A percentile compares a stretch with the other conserved stretches of the same genome.
Conservation (phyloP, 2,888 invertebrate genomes). For the Tipula helvola region DNA sequence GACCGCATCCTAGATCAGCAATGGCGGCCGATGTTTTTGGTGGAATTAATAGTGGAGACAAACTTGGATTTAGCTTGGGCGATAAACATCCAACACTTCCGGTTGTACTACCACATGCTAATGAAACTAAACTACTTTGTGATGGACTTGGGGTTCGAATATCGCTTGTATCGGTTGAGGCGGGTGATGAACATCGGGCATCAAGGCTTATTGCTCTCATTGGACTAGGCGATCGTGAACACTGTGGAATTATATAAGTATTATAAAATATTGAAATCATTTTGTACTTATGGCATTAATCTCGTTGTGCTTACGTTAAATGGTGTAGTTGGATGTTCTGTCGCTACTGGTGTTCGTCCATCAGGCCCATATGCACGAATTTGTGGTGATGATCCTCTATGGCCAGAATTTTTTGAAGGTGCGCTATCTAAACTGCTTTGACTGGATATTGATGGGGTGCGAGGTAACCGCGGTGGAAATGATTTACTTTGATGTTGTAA, state of each 20-base stretch:
- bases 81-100: conserved; percentile 24
- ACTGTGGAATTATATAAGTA: conserved; percentile 23
- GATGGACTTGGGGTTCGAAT: conserved; percentile 51
- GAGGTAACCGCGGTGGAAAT: conserved; percentile 53
- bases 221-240: conserved; percentile 61
- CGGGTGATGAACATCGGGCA: conserved; percentile 51
- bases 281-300: too few relatives aligned
- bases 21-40: conserved; percentile 42
- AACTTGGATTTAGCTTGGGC: conserved; percentile 42
- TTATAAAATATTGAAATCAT: background rate
- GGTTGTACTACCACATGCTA: conserved; percentile 32
- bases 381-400: conserved; percentile 72
- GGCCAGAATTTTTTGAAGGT: conserved; percentile 49
- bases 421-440: conserved; percentile 73
- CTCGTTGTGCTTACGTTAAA: background rate
- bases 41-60: conserved; percentile 67
- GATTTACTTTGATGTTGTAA: conserved; percentile 58
- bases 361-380: conserved; percentile 75
- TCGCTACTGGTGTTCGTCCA: conserved; percentile 45
- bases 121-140: conserved; percentile 57
- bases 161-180: conserved; percentile 35
- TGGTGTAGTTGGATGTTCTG: conserved; percentile 22
- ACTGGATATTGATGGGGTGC: conserved; percentile 70
- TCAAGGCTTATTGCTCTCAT: conserved; percentile 66
- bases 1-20: conserved; percentile 27